phyloP scores from a whole-genome alignment of 2,888 invertebrate species.

The Capitulum mitella region DNA sequence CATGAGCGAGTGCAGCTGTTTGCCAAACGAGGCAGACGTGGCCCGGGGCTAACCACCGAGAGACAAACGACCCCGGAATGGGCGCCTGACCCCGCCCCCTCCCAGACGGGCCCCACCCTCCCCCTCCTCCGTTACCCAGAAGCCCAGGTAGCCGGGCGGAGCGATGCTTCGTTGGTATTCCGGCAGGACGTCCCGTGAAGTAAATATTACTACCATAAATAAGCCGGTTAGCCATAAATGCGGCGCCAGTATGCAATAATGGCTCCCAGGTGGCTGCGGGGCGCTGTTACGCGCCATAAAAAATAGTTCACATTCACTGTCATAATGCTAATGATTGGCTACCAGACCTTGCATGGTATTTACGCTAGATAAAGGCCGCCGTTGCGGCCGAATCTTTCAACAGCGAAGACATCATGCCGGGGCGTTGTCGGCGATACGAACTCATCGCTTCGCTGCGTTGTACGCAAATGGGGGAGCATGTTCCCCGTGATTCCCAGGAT shows the following conservation, averaged over 20 bases:
- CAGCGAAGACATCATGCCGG: background rate
- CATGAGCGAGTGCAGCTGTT: no score
- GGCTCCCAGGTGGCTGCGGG: background rate
- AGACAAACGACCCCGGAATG: no score
- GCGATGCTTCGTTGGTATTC: background rate
- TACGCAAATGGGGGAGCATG: no score
- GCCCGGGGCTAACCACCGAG: no score
- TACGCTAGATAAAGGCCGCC: background rate
- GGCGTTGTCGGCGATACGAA: background rate
- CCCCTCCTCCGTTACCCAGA: background rate
- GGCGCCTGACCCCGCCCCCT: background rate
- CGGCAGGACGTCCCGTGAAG: background rate
- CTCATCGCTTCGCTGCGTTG: no score
- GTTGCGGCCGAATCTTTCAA: background rate
- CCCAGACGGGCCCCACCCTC: background rate
- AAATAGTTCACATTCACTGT: background rate
- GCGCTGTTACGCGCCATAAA: background rate
- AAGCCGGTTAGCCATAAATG: background rate
- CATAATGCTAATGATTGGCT: conserved; percentile 17
- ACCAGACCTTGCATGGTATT: background rate
- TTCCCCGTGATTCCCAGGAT: no score
- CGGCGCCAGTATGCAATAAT: conserved; percentile 2
- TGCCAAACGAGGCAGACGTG: no score
- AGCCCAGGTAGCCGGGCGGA: background rate
- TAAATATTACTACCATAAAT: conserved; percentile 6